Base-by-base conservation (phyloP, 2,113 vertebrate genomes). In the Opisthocomus hoazin region DNA sequence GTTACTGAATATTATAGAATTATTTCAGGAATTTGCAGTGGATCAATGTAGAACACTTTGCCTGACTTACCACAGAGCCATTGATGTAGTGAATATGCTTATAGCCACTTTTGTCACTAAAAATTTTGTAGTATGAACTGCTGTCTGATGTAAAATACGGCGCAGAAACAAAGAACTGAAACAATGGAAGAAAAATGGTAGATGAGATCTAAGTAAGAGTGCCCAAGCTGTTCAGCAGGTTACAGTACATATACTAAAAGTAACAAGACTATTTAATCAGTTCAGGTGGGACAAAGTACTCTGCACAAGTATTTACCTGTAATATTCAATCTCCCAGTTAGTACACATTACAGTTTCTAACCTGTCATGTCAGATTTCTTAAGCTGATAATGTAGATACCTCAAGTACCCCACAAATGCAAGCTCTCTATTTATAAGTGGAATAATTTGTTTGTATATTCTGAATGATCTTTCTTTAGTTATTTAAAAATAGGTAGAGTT, bases 11-110 rank as follows among this genome's bases (percentile, higher is more conserved):
- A 96, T 46, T 83, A 77, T 43, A 96, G 82, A 84, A 74, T 96
- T 97, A 90, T 94, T 97, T 95, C 81, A 93, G 80, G 80, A 97
- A 94, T 41, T 84, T 95, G 60, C 24, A 94, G 45, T 75, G 90
- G 24, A 93, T 96, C 81, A 94, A 83, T 30, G 37, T 84, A 75
- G 6, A 93, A 88, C 89, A 95, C 70, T 94, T 92, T 94, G 73
- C 76, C 96, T 93, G 83, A 98, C 98, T 65, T 98, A 98, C 98
- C 98, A 98, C 97, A 57, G 98, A 98, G 90, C 97, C 97, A 94
- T 98, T 98, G 98, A 98, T 96, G 93, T 98, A 98, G 98, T 99
- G 99, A 95, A 99, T 99, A 94, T 99, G 99, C 98, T 99, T 99
- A 97, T 99, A 99, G 91, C 99, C 99, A 83, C 97, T 94, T 86